phyloP scores from a whole-genome alignment of 2,113 vertebrate genomes.

The Syngnathoides biaculeatus region DNA sequence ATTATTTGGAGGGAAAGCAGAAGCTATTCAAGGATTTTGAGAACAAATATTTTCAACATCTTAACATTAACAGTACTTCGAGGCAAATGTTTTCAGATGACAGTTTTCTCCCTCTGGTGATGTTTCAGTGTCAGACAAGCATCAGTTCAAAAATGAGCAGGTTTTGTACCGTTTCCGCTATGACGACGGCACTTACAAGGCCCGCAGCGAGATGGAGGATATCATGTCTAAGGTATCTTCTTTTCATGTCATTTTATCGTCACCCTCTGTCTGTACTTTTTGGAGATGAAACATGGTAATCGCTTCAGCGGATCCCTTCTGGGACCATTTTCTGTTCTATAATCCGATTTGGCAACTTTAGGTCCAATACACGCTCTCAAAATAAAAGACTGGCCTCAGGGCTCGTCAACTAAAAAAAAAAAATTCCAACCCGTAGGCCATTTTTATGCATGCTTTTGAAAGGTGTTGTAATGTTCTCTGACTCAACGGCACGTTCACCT shows the following conservation, averaged over 20 bases:
- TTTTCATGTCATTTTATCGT: neutral
- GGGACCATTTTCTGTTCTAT: neutral
- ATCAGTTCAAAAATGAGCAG: slow-evolving; percentile 98
- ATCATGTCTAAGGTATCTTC: slow-evolving; percentile 90
- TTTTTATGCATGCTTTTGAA: slow-evolving; percentile 45
- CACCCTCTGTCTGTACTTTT: neutral
- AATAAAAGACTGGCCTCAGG: slow-evolving; percentile 29
- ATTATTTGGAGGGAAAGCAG: too few relatives aligned
- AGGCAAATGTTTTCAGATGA: neutral
- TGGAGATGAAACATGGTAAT: neutral
- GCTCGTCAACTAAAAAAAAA: slow-evolving; percentile 17
- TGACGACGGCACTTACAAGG: slow-evolving; percentile 95
- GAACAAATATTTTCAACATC: neutral
- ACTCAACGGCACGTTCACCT: slow-evolving; percentile 1
- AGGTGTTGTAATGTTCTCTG: slow-evolving; percentile 38
- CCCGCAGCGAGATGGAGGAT: slow-evolving; percentile 96
- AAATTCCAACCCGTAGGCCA: slow-evolving; percentile 23
- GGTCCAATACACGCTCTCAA: slow-evolving; percentile 11
- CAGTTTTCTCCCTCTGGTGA: slow-evolving; percentile 3
- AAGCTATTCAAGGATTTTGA: neutral
- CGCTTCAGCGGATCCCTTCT: neutral
- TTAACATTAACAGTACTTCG: neutral
- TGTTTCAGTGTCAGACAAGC: slow-evolving; percentile 91
- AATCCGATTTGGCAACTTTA: slow-evolving; percentile 6
- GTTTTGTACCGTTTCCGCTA: slow-evolving; percentile 97